Base-by-base conservation (phyloP, 2,113 vertebrate genomes). In the Toxotes chatareus region DNA sequence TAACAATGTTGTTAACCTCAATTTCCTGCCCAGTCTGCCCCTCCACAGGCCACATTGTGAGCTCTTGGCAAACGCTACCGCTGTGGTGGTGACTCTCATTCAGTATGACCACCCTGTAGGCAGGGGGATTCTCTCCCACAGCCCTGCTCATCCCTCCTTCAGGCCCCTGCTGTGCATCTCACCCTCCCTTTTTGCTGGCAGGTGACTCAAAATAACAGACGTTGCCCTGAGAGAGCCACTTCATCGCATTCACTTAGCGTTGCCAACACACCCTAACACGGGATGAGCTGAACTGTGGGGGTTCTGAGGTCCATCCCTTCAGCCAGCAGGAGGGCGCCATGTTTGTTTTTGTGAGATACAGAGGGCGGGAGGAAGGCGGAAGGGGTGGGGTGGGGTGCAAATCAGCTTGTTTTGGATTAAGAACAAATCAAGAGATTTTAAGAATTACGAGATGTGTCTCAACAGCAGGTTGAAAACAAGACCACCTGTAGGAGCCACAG, bases 1-100 rank as follows among this genome's bases (percentile, higher is more conserved):
- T 94, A 94, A 92, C 94, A 89, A 92, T 90, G 93, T 94, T 87
- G 89, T 94, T 95, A 95, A 94, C 94, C 95, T 95, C 95, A 93
- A 93, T 95, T 94, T 94, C 93, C 94, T 93, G 90, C 93, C 84
- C 86, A 76, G 84, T 80, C 91, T 83, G 86, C 85, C 90, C 91
- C 90, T 91, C 85, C 83, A 84, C 89, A 89, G 89, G 91, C 83
- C 79, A 82, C 85, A 88, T 76, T 88, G 82, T 93, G 69, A 90
- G 85, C 85, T 92, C 89, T 92, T 94, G 93, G 93, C 93, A 94
- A 86, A 86, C 68, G 51, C 49, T 74, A 16, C 73, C 2, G 31
- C 69, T 61, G 55, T 78, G 88, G 87, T 77, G 84, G 75, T 84
- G 90, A 67, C 69, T 91, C 89, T 89, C 83, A 80, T 83, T 91